Base-by-base conservation (phyloP, 2,797 vertebrate genomes). In the Macroramphosus scolopax region DNA sequence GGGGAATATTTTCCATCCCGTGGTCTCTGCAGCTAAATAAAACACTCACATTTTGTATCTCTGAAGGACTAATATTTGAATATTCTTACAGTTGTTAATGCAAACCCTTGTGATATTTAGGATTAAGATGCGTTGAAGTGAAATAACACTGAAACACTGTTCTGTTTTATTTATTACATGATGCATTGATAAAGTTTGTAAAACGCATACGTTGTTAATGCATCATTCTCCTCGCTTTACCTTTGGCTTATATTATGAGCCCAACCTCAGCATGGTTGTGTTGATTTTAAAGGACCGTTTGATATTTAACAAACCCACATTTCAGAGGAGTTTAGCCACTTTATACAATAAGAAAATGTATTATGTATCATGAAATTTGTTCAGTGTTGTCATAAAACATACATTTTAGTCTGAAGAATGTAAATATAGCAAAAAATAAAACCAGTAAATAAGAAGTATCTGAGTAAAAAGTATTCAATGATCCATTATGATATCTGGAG, bases 1-100 rank as follows among this genome's bases (percentile, higher is more conserved):
- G 67, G 58, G 42, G 14, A 68, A 66, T 56, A 45, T 50, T 58
- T 63, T 55, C 16, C 35, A 14, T 63, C 13, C 26, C 32, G 34
- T 52, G 15, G 37, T 62, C 41, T 26, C 37, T 15, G 17, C 62
- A 58, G 46, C 49, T 31, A 54, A 57, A 62, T 55, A 40, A 62
- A 78, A 34, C n/a, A 38, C 25, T 13, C 18, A n/a, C 29, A 12
- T 8, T 5, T 59, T 22, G 1, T 42, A 31, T 12, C 13, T 45
- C 18, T 30, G 2, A 37, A 35, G 17, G 6, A 28, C 31, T 49
- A 34, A 5, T 2, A 22, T 28, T 5, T 4, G 17, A 18, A 5
- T 31, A 13, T 56, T 37, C 31, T 32, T 25, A n/a, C n/a, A n/a
- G 30, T 48, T 40, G 14, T 8, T 51, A 3, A 3, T 39, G 24